Base-by-base conservation (phyloP, 2,888 invertebrate species). In the Drosophila testacea region DNA sequence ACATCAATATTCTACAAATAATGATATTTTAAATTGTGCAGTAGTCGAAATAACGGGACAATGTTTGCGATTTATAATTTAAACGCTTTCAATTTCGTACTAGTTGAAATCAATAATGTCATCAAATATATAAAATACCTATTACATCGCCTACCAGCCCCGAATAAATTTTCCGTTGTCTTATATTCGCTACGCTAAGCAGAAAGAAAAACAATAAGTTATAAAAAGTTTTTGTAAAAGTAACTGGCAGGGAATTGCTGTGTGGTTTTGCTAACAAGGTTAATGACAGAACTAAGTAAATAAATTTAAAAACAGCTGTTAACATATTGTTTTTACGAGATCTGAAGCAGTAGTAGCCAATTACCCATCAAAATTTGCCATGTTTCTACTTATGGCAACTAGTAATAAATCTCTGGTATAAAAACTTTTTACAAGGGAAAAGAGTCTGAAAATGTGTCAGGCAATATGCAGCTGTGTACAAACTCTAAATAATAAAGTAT, bases 241-340 rank as follows among this genome's bases (percentile, higher is more conserved):
- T 30, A 42, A 42, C 4, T 47, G 27, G 27, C 10, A 28, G 39
- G 44, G 46, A 36, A 39, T 36, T 48, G n/a, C n/a, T 60, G 56
- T 13, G 27, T 69, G 42, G 38, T 61, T 62, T 51, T 34, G 65
- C 36, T 62, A 65, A 64, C 63, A 76, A 65, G 55, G 61, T 75
- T 75, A 76, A 63, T 64, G 63, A 48, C 55, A 68, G 48, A 56
- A 59, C 16, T 50, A 48, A 54, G 56, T 50, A 76, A 72, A 66
- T 69, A 67, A 68, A 42, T 57, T 47, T 6, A 44, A 71, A 70
- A 68, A 73, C 77, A 77, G 60, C 65, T 77, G 77, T 51, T 55
- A 48, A 65, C 55, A 62, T 61, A 56, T 51, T 65, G 66, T 48
- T 69, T 62, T 54, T 38, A 38, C 16, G n/a, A 32, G 39, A 46